phyloP scores from a whole-genome alignment of 2,888 invertebrate species.

The Alentia gelatinosa region DNA sequence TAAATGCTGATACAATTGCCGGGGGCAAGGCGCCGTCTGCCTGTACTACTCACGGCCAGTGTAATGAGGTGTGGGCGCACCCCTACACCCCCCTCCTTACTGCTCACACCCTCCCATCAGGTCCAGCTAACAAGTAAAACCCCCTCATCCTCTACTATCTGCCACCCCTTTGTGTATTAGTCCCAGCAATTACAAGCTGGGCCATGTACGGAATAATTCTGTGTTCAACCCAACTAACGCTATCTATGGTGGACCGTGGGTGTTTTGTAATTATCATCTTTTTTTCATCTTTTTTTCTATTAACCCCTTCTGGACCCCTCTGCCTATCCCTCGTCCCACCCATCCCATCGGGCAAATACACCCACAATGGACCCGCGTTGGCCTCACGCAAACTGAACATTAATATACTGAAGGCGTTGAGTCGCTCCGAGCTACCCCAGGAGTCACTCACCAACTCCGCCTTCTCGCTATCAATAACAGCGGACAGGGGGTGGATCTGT shows the following conservation, averaged over 20 bases:
- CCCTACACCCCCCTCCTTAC: background rate
- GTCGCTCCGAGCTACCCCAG: no score
- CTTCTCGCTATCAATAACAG: background rate
- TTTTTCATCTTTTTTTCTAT: background rate
- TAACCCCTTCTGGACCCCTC: no score
- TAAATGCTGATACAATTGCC: conserved; percentile 21
- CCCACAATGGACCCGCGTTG: background rate
- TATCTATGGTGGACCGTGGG: no score
- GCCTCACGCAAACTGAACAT: background rate
- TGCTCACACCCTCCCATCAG: background rate
- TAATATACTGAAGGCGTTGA: background rate
- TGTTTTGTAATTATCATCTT: no score
- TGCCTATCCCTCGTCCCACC: background rate
- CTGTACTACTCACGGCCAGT: background rate
- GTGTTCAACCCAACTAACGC: background rate
- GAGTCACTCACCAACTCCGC: no score
- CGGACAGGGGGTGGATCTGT: background rate
- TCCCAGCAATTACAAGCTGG: background rate
- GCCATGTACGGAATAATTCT: background rate
- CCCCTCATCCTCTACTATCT: background rate
- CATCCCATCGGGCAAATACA: background rate
- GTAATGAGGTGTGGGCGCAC: background rate
- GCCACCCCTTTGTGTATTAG: background rate
- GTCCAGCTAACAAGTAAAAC: background rate
- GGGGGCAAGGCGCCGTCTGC: conserved; percentile 4